Evolutionary conservation across 2,888 invertebrate species (phyloP).

Genomic region (Tubulanus polymorphus): DNA sequence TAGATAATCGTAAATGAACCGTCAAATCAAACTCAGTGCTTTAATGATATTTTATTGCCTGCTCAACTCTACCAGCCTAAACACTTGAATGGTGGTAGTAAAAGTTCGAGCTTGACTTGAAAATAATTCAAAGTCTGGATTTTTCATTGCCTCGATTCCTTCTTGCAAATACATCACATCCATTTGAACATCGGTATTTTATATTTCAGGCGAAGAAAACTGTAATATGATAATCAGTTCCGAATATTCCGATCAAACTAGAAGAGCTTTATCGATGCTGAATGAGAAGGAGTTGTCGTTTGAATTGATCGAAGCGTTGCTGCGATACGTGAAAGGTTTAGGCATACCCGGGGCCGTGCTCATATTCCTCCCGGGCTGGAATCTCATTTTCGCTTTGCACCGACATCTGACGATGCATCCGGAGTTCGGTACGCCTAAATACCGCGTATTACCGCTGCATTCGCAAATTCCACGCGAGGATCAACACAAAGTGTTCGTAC

Average conservation of each 20-base stretch:
- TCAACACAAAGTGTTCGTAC: conserved; percentile 84
- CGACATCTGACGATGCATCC: conserved; percentile 75
- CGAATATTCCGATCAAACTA: conserved; percentile 59
- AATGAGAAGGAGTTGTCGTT: conserved; percentile 91
- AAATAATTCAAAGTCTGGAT: too few species aligned
- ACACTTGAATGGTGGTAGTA: too few species aligned
- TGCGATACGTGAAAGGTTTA: conserved; percentile 56
- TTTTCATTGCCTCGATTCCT: too few species aligned
- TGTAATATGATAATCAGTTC: conserved; percentile 62
- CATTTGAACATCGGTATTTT: too few species aligned
- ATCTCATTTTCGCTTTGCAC: conserved; percentile 87
- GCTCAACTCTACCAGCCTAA: too few species aligned
- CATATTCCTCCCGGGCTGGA: conserved; percentile 96
- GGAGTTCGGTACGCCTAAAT: conserved; percentile 66
- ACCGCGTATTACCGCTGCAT: conserved; percentile 86
- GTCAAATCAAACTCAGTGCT: too few species aligned
- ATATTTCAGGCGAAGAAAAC: conserved; percentile 57
- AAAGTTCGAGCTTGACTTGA: too few species aligned
- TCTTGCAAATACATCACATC: too few species aligned
- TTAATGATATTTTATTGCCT: too few species aligned
- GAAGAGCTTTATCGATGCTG: conserved; percentile 68
- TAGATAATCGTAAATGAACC: too few species aligned
- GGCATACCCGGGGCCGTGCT: conserved; percentile 78
- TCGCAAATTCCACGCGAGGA: conserved; percentile 95
- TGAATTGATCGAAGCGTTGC: conserved; percentile 80